Evolutionary conservation across 2,113 vertebrate species (phyloP).

Genomic region (Sapajus apella): DNA sequence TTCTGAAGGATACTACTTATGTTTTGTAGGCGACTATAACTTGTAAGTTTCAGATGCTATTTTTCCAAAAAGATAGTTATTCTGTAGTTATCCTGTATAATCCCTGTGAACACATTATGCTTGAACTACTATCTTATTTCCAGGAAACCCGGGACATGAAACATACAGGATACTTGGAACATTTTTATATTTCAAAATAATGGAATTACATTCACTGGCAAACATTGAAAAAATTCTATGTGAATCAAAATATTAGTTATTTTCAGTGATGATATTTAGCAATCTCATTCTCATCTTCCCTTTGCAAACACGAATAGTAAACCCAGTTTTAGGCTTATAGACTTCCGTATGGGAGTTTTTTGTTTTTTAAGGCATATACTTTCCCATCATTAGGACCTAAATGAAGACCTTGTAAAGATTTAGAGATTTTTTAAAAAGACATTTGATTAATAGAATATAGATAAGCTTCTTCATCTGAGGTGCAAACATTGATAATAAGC

Average conservation of each 20-base stretch:
- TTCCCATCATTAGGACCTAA: background rate
- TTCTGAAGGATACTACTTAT: background rate
- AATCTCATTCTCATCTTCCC: background rate
- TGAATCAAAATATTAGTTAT: background rate
- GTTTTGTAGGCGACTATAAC: background rate
- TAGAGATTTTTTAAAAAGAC: background rate
- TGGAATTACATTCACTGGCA: background rate
- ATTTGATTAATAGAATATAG: background rate
- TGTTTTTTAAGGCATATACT: background rate
- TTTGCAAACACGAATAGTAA: background rate
- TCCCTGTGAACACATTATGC: background rate
- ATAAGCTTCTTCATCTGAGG: background rate
- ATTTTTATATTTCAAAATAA: conserved; percentile 18
- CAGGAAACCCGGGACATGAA: background rate
- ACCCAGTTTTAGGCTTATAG: background rate
- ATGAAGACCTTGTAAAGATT: background rate
- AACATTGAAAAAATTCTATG: background rate
- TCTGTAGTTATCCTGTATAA: background rate
- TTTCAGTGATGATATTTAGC: background rate
- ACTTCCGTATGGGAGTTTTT: background rate
- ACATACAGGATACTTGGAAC: background rate
- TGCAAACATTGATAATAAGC: background rate
- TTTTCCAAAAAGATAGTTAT: background rate
- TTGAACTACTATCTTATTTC: background rate
- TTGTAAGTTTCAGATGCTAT: background rate